phyloP scores from a whole-genome alignment of 2,113 vertebrate species.

The Hiodon tergisus region DNA sequence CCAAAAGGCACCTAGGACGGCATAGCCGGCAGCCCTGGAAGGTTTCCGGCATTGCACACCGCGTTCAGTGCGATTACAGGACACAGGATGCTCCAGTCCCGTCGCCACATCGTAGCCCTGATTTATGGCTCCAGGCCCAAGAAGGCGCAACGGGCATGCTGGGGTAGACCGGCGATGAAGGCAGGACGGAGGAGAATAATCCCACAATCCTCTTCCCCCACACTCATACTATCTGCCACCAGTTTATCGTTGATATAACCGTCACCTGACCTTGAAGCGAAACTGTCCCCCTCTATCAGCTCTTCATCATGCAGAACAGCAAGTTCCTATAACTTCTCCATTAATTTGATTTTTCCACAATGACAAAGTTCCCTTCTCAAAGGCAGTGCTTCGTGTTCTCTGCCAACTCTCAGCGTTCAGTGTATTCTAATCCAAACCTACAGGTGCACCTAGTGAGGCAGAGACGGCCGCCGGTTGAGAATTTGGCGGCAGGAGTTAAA shows the following conservation, averaged over 20 bases:
- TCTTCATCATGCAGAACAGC: slow-evolving; percentile 1
- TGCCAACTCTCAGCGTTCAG: not conserved
- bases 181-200: not conserved
- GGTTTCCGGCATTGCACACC: too few species aligned
- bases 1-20: not conserved
- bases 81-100: not conserved
- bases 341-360: slow-evolving; percentile 10
- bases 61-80: not conserved
- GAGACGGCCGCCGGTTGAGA: too few species aligned
- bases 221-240: too few species aligned
- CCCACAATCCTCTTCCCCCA: not conserved
- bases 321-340: slow-evolving; percentile 1
- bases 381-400: not conserved
- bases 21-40: not conserved
- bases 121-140: not conserved
- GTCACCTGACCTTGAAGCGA: slow-evolving; percentile 3
- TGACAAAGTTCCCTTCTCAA: slow-evolving; percentile 11
- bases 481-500: too few species aligned
- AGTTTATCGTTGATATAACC: not conserved
- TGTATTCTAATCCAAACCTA: not conserved
- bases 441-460: not conserved
- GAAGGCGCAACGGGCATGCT: not conserved
- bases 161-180: not conserved
- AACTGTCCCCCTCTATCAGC: not conserved
- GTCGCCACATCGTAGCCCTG: not conserved